These are phyloP conservation scores for Columba guinea DNA, from an alignment of 2,797 vertebrate species.

Conservation along the genomic window DNA sequence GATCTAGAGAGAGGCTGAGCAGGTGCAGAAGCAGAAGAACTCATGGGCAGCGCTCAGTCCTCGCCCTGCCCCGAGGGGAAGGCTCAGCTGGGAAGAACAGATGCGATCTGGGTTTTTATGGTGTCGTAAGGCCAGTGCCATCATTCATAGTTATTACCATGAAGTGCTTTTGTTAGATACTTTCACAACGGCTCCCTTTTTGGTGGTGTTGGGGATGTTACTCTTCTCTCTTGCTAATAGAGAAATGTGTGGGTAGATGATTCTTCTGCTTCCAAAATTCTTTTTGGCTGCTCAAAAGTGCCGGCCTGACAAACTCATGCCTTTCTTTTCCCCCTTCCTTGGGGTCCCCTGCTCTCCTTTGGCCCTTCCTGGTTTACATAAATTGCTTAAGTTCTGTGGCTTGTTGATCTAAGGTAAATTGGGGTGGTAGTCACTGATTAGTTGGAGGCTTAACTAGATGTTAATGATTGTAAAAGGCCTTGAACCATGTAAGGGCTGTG, in stretches of 20 bases:
- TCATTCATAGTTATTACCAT: accelerated
- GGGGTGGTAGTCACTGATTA: not conserved
- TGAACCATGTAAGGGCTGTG: not conserved
- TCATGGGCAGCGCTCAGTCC: not conserved
- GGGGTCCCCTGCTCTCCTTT: not conserved
- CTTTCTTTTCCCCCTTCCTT: not conserved
- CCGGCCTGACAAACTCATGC: not conserved
- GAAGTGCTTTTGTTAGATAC: not conserved
- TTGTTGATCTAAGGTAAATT: not conserved
- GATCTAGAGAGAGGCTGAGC: not conserved
- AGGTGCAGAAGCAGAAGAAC: not conserved
- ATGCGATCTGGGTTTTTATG: not conserved
- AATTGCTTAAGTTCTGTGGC: not conserved
- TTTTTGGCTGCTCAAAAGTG: not conserved
- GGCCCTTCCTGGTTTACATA: not conserved
- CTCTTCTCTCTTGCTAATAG: not conserved
- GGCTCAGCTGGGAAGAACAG: not conserved
- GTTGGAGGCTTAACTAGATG: not conserved
- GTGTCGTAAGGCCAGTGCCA: not conserved
- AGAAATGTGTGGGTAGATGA: not conserved
- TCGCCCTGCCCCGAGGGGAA: not conserved
- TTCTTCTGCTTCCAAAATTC: not conserved
- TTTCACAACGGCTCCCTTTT: not conserved
- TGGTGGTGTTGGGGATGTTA: not conserved
- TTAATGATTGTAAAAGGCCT: not conserved